A percentile compares a stretch with the other conserved stretches of the same genome.
Evolutionary conservation across 2,113 vertebrate genomes (phyloP).

Genomic region (Gambusia holbrooki): DNA sequence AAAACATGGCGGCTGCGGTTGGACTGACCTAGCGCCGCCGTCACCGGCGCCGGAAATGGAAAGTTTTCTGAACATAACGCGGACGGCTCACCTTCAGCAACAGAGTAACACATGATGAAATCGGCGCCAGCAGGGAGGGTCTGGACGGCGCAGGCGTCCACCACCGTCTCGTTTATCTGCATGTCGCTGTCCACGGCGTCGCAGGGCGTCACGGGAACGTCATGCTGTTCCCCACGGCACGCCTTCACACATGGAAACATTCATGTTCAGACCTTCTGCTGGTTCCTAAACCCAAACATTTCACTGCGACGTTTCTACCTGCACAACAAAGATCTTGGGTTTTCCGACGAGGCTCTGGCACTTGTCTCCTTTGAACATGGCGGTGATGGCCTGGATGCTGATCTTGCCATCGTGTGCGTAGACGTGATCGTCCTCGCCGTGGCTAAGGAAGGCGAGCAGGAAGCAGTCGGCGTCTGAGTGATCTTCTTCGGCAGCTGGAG

Average conservation of each 20-base stretch:
- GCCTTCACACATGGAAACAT: constrained; percentile 76
- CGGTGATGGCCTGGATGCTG: constrained; percentile 81
- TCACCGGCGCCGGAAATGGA: too few relatives aligned
- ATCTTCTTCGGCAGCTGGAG: constrained; percentile 80
- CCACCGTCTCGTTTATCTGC: constrained; percentile 76
- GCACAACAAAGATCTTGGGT: constrained; percentile 96
- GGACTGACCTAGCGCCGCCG: too few relatives aligned
- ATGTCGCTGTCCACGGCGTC: constrained; percentile 78
- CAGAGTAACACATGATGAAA: constrained; percentile 98
- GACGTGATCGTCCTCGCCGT: constrained; percentile 87
- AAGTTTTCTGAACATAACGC: too few relatives aligned
- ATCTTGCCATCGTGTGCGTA: constrained; percentile 86
- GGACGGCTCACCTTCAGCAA: constrained; percentile 87
- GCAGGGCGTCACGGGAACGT: constrained; percentile 78
- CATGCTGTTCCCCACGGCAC: constrained; percentile 89
- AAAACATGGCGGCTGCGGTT: too few relatives aligned
- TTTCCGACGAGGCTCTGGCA: constrained; percentile 92
- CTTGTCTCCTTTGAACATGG: constrained; percentile 88
- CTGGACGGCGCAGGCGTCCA: constrained; percentile 84
- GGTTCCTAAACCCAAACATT: neutral
- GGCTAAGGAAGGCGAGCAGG: constrained; percentile 91
- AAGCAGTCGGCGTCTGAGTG: constrained; percentile 91
- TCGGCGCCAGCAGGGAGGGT: constrained; percentile 93
- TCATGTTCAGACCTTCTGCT: too few relatives aligned
- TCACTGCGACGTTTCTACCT: constrained; percentile 78